Evolutionary conservation across 1,140 invertebrate species (phyloP), one percentile per base, ranked within the genome.

Genomic region (Hylaeus anthracinus): DNA sequence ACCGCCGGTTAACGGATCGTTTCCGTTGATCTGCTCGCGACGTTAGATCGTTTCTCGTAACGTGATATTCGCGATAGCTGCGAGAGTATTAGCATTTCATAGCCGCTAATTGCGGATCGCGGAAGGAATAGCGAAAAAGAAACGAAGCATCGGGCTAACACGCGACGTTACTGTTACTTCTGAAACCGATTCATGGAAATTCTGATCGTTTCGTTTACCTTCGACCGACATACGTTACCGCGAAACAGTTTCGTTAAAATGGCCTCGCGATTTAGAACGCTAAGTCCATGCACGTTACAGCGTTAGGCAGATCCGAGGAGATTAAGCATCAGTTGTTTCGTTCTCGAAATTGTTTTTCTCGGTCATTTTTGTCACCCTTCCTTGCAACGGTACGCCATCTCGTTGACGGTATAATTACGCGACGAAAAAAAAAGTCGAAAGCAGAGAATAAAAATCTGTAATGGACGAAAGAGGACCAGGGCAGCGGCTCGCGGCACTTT

Each of bases 31-130:
- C 69, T 26, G 65, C 45, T 81, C 53, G 55, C 39, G 66, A 56
- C 55, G 43, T 37, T 58, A 15, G 6, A 56, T 56, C 39, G 48
- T 5, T 12, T 48, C n/a, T 39, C 55, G 78, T 53, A 79, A 79
- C 61, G 26, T 61, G 77, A 73, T 72, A 72, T 61, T 26, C 45
- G 37, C 75, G 66, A 70, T 78, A 51, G 6, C 41, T 41, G 39
- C 9, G 53, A n/a, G 12, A 45, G 26, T 73, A 79, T 79, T 79
- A 73, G 77, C 77, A 79, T 79, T 79, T 79, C 79, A 81, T 81
- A 74, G 56, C 58, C 58, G 53, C 45, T 75, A 84, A 80, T 73
- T 69, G 72, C 65, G 77, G 67, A 63, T 79, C 82, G 45, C 41
- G 41, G 14, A 56, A 58, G 53, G 43, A 65, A 58, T 15, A 2